phyloP scores from a whole-genome alignment of 2,797 vertebrate genomes.

The Alfaro cultratus region DNA sequence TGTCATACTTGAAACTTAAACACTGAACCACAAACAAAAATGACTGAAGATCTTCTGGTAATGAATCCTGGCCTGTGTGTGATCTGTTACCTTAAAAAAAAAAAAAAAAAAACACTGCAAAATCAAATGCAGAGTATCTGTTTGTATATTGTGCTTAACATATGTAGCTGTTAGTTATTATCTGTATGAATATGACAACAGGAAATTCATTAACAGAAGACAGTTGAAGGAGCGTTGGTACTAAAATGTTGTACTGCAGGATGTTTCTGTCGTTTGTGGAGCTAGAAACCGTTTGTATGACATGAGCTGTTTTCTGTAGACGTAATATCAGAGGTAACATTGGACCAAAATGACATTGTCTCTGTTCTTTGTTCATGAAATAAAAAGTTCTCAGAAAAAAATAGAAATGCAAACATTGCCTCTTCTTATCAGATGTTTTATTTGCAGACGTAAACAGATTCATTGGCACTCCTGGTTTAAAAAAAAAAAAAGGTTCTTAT shows the following conservation, averaged over 20 bases:
- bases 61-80: constrained; percentile 46
- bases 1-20: constrained; percentile 70
- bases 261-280: constrained; percentile 17
- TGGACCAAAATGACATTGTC: constrained; percentile 64
- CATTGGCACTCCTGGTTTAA: neutral
- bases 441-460: neutral
- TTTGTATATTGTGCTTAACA: constrained; percentile 51
- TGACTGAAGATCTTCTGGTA: constrained; percentile 48
- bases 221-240: constrained; percentile 39
- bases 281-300: constrained; percentile 51
- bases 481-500: neutral
- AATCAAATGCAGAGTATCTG: constrained; percentile 15
- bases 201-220: constrained; percentile 29
- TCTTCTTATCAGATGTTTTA: neutral
- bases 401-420: constrained; percentile 20
- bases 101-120: constrained; percentile 13
- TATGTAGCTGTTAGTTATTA: constrained; percentile 57
- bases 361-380: constrained; percentile 58
- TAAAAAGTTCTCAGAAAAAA: constrained; percentile 40
- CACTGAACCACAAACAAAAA: constrained; percentile 55
- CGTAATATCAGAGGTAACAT: constrained; percentile 52
- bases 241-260: constrained; percentile 36
- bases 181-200: constrained; percentile 41
- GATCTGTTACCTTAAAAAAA: constrained; percentile 22
- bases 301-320: constrained; percentile 42